Percentiles rank a stretch among this genome's conserved stretches.
These are phyloP conservation scores for Lobophora halterata DNA, from an alignment of 2,888 invertebrate genomes.

Conservation along the genomic window DNA sequence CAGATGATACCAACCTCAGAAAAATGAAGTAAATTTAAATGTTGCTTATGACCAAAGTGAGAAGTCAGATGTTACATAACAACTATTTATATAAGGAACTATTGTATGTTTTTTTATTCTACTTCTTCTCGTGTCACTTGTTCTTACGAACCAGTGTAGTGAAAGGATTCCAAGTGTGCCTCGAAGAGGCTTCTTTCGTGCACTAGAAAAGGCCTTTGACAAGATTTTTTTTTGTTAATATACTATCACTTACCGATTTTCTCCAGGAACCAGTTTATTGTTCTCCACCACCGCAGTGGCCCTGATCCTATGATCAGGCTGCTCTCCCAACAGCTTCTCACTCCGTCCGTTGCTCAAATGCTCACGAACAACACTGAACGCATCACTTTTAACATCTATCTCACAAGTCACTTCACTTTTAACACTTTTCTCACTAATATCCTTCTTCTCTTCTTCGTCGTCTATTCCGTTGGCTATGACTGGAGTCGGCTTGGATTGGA, in stretches of 20 bases:
- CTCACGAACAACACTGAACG: conserved; percentile 68
- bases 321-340: conserved; percentile 86
- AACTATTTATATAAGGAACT: too few relatives aligned
- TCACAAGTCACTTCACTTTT: conserved; percentile 62
- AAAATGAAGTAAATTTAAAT: too few relatives aligned
- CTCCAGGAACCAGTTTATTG: conserved; percentile 80
- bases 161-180: too few relatives aligned
- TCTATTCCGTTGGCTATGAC: conserved; percentile 69
- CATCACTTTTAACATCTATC: conserved; percentile 71
- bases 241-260: conserved; percentile 76
- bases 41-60: too few relatives aligned
- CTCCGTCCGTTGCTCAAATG: conserved; percentile 84
- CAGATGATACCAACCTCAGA: too few relatives aligned
- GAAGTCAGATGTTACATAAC: too few relatives aligned
- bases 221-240: too few relatives aligned
- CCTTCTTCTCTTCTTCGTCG: conserved; percentile 58
- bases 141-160: too few relatives aligned
- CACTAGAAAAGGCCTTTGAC: too few relatives aligned
- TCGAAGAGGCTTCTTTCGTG: too few relatives aligned
- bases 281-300: conserved; percentile 82
- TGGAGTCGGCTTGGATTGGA: conserved; percentile 71
- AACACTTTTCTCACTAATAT: conserved; percentile 69
- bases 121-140: too few relatives aligned
- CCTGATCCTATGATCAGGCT: conserved; percentile 81
- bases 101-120: too few relatives aligned